Percentiles rank a stretch among this genome's conserved stretches.
phyloP scores from a whole-genome alignment of 1,140 invertebrate genomes.

The Achroia grisella region DNA sequence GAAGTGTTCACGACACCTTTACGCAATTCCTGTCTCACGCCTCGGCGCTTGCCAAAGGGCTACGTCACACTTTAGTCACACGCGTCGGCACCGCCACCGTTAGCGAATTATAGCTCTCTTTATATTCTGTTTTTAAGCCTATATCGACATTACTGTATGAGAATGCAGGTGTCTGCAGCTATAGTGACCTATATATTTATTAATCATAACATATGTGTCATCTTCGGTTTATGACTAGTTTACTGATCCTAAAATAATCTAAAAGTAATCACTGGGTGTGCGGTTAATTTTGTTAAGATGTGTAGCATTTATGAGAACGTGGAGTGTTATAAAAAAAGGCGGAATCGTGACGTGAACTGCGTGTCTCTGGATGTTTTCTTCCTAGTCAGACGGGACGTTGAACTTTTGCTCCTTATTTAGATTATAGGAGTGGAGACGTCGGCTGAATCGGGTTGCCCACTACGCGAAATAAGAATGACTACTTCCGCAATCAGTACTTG shows the following conservation, averaged over 20 bases:
- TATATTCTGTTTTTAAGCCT: slow-evolving; percentile 29
- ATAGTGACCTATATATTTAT: slow-evolving; percentile 37
- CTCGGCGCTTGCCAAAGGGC: slow-evolving; percentile 42
- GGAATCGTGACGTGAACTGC: slow-evolving; percentile 8
- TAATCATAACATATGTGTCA: slow-evolving; percentile 3
- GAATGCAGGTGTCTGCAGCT: slow-evolving; percentile 26
- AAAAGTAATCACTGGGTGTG: too few relatives aligned
- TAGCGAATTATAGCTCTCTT: slow-evolving; percentile 33
- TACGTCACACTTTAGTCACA: slow-evolving; percentile 56
- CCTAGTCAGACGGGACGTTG: slow-evolving; percentile 51
- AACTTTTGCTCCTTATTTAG: slow-evolving; percentile 72
- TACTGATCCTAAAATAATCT: background rate
- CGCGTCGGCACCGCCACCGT: slow-evolving; percentile 21
- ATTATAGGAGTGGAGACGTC: slow-evolving; percentile 65
- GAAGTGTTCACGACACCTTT: slow-evolving; percentile 59
- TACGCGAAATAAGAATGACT: slow-evolving; percentile 52
- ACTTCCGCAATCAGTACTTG: slow-evolving; percentile 53
- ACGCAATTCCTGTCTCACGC: slow-evolving; percentile 58
- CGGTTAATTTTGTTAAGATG: too few relatives aligned
- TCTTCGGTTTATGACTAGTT: background rate
- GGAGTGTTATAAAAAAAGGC: slow-evolving; percentile 7
- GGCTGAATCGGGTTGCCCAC: slow-evolving; percentile 40
- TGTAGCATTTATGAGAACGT: too few relatives aligned
- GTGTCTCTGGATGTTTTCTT: slow-evolving; percentile 40
- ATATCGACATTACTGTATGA: slow-evolving; percentile 17